Conservation (phyloP, 2,797 vertebrate genomes). For the Hemitrygon akajei region DNA sequence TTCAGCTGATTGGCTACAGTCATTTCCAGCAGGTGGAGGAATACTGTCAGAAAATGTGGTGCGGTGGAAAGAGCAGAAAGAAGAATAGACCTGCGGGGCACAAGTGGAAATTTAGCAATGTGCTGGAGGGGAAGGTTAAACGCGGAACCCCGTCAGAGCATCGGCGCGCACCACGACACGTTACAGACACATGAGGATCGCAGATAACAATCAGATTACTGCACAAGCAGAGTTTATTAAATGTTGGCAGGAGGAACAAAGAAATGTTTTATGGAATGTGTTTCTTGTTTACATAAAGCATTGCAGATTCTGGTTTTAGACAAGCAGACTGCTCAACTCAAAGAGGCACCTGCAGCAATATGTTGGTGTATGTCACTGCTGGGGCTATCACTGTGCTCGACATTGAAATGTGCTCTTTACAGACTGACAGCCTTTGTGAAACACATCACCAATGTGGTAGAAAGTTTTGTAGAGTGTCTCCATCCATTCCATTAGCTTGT, state of each 20-base stretch:
- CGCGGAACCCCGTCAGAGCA: constrained; percentile 56
- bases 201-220: not conserved
- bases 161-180: constrained; percentile 77
- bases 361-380: not conserved
- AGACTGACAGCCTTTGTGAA: not conserved
- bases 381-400: not conserved
- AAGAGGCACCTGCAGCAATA: not conserved
- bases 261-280: not conserved
- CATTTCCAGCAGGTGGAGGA: constrained; percentile 89
- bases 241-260: not conserved
- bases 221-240: constrained; percentile 1
- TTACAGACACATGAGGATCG: constrained; percentile 62
- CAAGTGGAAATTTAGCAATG: constrained; percentile 72
- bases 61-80: constrained; percentile 82
- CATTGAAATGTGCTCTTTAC: not conserved
- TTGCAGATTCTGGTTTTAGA: not conserved
- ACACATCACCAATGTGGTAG: not conserved
- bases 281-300: not conserved
- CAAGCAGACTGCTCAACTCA: not conserved
- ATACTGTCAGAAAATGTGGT: constrained; percentile 96
- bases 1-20: constrained; percentile 88
- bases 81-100: constrained; percentile 70
- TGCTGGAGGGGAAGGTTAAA: constrained; percentile 67
- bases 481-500: not conserved
- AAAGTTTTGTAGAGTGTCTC: not conserved